phyloP scores from a whole-genome alignment of 2,113 vertebrate genomes.

The Crotalus horridus region DNA sequence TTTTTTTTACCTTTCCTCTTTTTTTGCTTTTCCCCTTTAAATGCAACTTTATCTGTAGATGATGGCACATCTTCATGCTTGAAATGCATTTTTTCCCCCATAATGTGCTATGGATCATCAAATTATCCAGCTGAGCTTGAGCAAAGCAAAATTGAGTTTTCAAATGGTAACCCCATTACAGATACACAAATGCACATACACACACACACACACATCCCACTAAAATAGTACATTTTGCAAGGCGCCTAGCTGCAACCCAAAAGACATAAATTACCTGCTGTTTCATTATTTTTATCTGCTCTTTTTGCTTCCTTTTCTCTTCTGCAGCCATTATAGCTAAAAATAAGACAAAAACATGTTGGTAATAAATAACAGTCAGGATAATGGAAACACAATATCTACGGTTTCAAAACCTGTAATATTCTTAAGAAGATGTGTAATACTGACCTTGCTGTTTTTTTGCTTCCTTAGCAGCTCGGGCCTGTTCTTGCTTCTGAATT shows the following conservation, averaged over 20 bases:
- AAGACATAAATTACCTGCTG: constrained; percentile 81
- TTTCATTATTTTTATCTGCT: constrained; percentile 94
- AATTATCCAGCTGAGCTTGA: not conserved
- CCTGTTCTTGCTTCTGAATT: constrained; percentile 90
- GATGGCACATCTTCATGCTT: not conserved
- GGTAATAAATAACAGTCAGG: constrained; percentile 31
- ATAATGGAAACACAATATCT: constrained; percentile 5
- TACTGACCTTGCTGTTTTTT: constrained; percentile 86
- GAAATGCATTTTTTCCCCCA: not conserved
- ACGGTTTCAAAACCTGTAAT: constrained; percentile 1
- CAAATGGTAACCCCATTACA: not conserved
- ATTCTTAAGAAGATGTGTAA: constrained; percentile 12
- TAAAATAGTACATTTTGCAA: not conserved
- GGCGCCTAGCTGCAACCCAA: not conserved
- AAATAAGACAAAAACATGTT: constrained; percentile 42
- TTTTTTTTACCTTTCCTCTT: not conserved
- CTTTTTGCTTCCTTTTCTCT: constrained; percentile 90
- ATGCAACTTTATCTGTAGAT: not conserved
- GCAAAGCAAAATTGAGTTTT: not conserved
- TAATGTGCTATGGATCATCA: not conserved
- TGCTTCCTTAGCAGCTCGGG: constrained; percentile 89
- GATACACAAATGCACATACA: not conserved
- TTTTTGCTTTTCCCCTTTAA: not conserved
- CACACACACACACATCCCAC: not conserved
- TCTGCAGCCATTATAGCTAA: constrained; percentile 93